Conservation (phyloP, 2,888 invertebrate genomes). For the Druceiella hillmani region DNA sequence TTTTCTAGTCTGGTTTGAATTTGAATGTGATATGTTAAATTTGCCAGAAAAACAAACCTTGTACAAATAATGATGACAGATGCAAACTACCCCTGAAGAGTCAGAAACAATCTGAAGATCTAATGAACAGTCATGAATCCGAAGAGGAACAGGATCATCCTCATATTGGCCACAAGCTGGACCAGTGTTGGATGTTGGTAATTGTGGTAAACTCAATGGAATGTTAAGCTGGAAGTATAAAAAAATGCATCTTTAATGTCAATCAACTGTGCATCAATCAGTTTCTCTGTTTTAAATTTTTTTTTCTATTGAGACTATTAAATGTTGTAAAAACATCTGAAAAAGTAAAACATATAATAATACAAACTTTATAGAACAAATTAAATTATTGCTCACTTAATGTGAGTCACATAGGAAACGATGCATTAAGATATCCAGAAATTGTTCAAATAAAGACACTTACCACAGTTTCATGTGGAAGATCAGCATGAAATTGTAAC, state of each 20-base stretch:
- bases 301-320: too few species aligned
- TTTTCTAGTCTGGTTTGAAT: too few species aligned
- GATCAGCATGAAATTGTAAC: slow-evolving; percentile 79
- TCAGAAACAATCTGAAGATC: slow-evolving; percentile 76
- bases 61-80: slow-evolving; percentile 80
- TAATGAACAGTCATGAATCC: slow-evolving; percentile 76
- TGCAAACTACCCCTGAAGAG: slow-evolving; percentile 65
- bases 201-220: slow-evolving; percentile 74
- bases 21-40: too few species aligned
- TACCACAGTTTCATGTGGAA: slow-evolving; percentile 85
- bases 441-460: slow-evolving; percentile 28
- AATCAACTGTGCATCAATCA: too few species aligned
- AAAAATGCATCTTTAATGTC: too few species aligned
- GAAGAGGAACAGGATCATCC: slow-evolving; percentile 73
- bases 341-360: too few species aligned
- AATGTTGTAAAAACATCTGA: too few species aligned
- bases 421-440: slow-evolving; percentile 12
- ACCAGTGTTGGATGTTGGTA: slow-evolving; percentile 42
- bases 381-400: too few species aligned
- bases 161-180: slow-evolving; percentile 66
- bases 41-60: slow-evolving; percentile 47
- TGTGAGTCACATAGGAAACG: too few species aligned
- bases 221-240: slow-evolving; percentile 82
- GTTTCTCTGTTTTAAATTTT: too few species aligned
- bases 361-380: too few species aligned